These are phyloP conservation scores for Nycteola revayana DNA, from an alignment of 2,888 invertebrate genomes.

Conservation along the genomic window DNA sequence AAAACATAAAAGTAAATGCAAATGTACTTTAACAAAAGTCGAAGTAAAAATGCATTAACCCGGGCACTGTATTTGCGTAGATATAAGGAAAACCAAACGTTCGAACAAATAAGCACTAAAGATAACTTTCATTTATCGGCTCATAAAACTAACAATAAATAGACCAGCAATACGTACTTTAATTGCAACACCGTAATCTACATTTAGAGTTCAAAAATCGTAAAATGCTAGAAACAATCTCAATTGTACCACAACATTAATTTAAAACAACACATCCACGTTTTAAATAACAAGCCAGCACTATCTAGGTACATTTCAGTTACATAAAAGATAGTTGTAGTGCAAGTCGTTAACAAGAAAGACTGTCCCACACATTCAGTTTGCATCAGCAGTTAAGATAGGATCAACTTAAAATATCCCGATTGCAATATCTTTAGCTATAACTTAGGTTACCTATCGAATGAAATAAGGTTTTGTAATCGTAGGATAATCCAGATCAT, in stretches of 20 bases:
- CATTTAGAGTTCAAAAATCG: conserved; percentile 13
- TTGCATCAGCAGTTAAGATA: conserved; percentile 58
- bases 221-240: not conserved
- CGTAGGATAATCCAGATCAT: conserved; percentile 52
- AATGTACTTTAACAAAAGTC: too few relatives aligned
- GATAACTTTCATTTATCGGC: too few relatives aligned
- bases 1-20: too few relatives aligned
- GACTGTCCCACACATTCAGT: conserved; percentile 58
- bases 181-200: not conserved
- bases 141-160: too few relatives aligned
- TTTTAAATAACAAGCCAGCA: conserved; percentile 28
- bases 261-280: conserved; percentile 10
- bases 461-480: conserved; percentile 54
- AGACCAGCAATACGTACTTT: too few relatives aligned
- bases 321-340: conserved; percentile 57
- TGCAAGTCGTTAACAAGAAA: conserved; percentile 58
- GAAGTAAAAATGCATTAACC: too few relatives aligned
- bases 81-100: too few relatives aligned
- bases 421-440: conserved; percentile 46
- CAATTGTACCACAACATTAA: conserved; percentile 2
- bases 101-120: too few relatives aligned
- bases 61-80: too few relatives aligned
- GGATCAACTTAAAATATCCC: conserved; percentile 53
- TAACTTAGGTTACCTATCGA: conserved; percentile 46
- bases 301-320: conserved; percentile 42